Conservation (phyloP, 2,888 invertebrate species). For the Ornithoptera alexandrae region DNA sequence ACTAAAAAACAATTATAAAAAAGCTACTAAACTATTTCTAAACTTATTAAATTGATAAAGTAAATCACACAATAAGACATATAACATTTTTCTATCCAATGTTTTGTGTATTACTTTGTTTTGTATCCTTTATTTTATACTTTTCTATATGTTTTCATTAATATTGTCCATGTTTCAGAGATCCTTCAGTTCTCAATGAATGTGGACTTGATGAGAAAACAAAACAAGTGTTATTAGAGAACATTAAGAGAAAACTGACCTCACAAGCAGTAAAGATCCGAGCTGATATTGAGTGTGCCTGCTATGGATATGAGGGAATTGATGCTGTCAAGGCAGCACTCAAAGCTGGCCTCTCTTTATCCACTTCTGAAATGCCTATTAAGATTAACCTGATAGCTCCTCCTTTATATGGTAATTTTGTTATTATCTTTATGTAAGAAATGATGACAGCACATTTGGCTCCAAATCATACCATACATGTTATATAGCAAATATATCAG, state of each 20-base stretch:
- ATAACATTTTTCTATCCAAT: no score
- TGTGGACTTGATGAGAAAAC: conserved; percentile 96
- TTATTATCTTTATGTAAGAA: background rate
- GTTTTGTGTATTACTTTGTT: no score
- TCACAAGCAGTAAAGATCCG: conserved; percentile 85
- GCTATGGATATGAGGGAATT: conserved; percentile 94
- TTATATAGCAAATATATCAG: no score
- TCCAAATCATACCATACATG: no score
- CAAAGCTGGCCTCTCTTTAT: conserved; percentile 92
- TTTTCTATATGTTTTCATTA: no score
- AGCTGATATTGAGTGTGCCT: conserved; percentile 71
- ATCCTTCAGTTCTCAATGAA: conserved; percentile 96
- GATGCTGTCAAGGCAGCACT: conserved; percentile 98
- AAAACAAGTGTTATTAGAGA: conserved; percentile 93
- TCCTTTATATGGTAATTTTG: conserved; percentile 89
- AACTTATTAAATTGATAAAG: no score
- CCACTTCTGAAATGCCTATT: conserved; percentile 96
- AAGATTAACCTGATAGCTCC: conserved; percentile 99
- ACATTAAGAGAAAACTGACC: conserved; percentile 97
- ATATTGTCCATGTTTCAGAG: conserved; percentile 80
- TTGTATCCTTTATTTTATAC: no score
- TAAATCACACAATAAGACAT: no score
- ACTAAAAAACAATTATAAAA: no score
- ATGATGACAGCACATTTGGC: no score
- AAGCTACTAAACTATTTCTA: no score